phyloP scores from a whole-genome alignment of 2,888 invertebrate species.

The Autographa gamma region DNA sequence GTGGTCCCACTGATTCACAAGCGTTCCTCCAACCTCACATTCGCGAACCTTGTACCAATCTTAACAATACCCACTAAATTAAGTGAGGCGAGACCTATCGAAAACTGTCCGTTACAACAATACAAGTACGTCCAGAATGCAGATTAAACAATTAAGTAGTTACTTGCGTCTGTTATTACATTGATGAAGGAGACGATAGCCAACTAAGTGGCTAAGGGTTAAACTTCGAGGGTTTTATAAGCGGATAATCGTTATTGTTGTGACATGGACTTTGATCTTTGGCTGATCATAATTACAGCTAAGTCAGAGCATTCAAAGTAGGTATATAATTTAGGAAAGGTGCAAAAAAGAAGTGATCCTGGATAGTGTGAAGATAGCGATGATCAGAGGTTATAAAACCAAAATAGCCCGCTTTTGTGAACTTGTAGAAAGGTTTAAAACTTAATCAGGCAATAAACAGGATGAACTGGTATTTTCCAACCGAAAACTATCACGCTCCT shows the following conservation, averaged over 20 bases:
- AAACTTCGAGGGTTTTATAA: not conserved
- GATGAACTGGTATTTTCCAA: not conserved
- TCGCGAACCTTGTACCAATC: conserved; percentile 31
- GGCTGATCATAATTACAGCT: not conserved
- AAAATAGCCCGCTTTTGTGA: not conserved
- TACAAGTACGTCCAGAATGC: conserved; percentile 53
- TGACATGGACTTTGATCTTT: not conserved
- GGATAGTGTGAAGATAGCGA: too few species aligned
- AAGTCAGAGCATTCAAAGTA: not conserved
- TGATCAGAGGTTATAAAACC: too few species aligned
- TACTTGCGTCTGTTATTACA: conserved; percentile 45
- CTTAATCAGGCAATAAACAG: not conserved
- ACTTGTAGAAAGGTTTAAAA: not conserved
- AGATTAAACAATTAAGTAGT: conserved; percentile 64
- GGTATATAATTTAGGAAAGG: too few species aligned
- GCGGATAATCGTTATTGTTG: not conserved
- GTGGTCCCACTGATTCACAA: not conserved
- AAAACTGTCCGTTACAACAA: conserved; percentile 65
- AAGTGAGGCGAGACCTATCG: conserved; percentile 62
- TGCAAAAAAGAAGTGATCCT: too few species aligned
- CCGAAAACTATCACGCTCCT: not conserved
- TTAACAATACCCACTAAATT: conserved; percentile 55
- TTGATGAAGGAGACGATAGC: conserved; percentile 55
- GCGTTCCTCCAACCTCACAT: not conserved
- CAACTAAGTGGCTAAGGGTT: conserved; percentile 5